Evolutionary conservation across 2,888 invertebrate species (phyloP).

Genomic region (Formica aserva): DNA sequence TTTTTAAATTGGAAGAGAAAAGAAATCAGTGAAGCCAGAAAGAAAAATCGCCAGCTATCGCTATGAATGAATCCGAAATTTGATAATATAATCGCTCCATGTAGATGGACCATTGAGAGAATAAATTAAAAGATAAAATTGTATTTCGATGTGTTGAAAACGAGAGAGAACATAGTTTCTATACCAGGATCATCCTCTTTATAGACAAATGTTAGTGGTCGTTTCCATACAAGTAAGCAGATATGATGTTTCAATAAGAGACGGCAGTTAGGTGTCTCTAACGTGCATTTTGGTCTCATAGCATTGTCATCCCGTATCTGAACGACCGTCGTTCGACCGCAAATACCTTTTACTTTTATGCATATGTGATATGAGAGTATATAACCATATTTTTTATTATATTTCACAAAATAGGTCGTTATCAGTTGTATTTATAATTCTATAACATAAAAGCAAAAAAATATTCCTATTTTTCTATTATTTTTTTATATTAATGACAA

Average conservation of each 20-base stretch:
- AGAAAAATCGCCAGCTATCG: not conserved
- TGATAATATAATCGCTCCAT: not conserved
- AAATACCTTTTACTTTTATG: conserved; percentile 64
- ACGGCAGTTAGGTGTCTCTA: conserved; percentile 80
- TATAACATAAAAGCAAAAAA: not conserved
- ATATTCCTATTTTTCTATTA: not conserved
- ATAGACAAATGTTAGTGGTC: conserved; percentile 78
- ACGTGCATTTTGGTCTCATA: conserved; percentile 81
- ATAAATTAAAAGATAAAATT: conserved; percentile 35
- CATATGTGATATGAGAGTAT: conserved; percentile 56
- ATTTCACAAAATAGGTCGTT: not conserved
- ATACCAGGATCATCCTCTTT: conserved; percentile 71
- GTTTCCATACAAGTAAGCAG: conserved; percentile 71
- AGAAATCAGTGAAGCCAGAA: not conserved
- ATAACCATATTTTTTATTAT: conserved; percentile 70
- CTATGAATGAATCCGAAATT: not conserved
- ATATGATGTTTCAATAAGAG: conserved; percentile 83
- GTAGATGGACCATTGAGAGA: conserved; percentile 2
- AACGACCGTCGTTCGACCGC: conserved; percentile 71
- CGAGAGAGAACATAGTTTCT: conserved; percentile 51
- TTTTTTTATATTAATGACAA: not conserved
- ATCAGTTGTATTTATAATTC: not conserved
- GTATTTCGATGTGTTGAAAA: conserved; percentile 42
- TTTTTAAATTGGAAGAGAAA: not conserved
- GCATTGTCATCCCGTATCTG: conserved; percentile 79